Evolutionary conservation across 2,888 invertebrate species (phyloP).

Genomic region (Cynaeus angustus): DNA sequence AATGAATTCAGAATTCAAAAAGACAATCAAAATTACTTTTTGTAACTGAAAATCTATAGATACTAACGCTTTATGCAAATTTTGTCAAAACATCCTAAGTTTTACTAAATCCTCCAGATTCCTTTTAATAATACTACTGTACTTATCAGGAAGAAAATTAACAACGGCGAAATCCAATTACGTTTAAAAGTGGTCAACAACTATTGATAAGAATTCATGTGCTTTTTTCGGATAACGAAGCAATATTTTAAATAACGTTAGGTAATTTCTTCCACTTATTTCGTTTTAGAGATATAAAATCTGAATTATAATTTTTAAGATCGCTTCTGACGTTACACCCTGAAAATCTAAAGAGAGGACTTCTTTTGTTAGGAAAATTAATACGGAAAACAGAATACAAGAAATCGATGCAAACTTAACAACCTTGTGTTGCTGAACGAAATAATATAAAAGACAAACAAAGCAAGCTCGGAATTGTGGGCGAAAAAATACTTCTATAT

Average conservation of each 20-base stretch:
- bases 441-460: slow-evolving; percentile 19
- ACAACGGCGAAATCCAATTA: too few relatives aligned
- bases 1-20: not conserved
- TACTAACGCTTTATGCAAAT: too few relatives aligned
- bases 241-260: too few relatives aligned
- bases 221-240: too few relatives aligned
- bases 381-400: slow-evolving; percentile 13
- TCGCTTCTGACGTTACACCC: not conserved
- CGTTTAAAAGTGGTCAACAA: too few relatives aligned
- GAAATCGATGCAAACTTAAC: slow-evolving; percentile 19
- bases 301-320: not conserved
- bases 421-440: slow-evolving; percentile 6
- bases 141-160: too few relatives aligned
- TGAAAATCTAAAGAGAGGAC: not conserved
- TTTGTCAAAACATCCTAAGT: too few relatives aligned
- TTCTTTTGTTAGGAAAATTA: slow-evolving; percentile 9
- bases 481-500: slow-evolving; percentile 11
- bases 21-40: not conserved
- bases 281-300: not conserved
- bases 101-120: too few relatives aligned
- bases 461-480: not conserved
- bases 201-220: too few relatives aligned
- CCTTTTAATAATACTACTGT: too few relatives aligned
- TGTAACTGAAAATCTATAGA: too few relatives aligned
- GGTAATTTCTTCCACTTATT: not conserved